Base-by-base conservation (phyloP, 2,888 invertebrate species). In the Thymelicus lineola region DNA sequence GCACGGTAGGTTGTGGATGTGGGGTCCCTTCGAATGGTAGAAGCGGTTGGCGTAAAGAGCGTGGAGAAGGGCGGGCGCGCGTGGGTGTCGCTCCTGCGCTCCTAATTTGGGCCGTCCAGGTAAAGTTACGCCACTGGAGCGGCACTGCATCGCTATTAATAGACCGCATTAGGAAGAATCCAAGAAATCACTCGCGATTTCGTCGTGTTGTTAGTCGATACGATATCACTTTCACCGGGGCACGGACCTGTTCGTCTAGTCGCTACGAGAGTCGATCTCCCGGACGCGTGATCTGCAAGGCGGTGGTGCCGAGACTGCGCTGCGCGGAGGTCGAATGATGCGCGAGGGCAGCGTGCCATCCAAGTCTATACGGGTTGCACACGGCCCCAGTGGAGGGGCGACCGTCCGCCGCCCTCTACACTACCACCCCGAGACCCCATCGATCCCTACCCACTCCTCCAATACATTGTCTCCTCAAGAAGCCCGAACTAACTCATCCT, bases 101-200 rank as follows among this genome's bases (percentile, higher is more conserved):
- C 94, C 94, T 94, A 94, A 94, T 94, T 94, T 94, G 92, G 94
- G 86, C 82, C 86, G 89, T 90, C 86, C 93, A 93, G 93, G 94
- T 93, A 93, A 93, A 91, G 90, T 93, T 92, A 92, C 93, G 82
- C 80, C 73, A 84, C 90, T 91, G 91, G 91, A 93, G 88, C 80
- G 82, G 78, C 75, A 82, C 81, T 91, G 90, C 90, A 91, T 81
- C 81, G 85, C 90, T 92, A 92, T 86, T 87, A 86, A 90, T 93
- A 93, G 89, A 82, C 79, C 78, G 85, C 88, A 87, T 86, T 82
- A 77, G 85, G 85, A 87, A 84, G 86, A 82, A 87, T 86, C 83
- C 84, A 82, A 82, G 79, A 83, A 84, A 82, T 83, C 92, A 91
- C 93, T 87, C 88, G 86, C 88, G 90, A 80, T 84, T 83, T 78